Evolutionary conservation across 2,888 invertebrate species (phyloP).

Genomic region (Eristalinus aeneus): DNA sequence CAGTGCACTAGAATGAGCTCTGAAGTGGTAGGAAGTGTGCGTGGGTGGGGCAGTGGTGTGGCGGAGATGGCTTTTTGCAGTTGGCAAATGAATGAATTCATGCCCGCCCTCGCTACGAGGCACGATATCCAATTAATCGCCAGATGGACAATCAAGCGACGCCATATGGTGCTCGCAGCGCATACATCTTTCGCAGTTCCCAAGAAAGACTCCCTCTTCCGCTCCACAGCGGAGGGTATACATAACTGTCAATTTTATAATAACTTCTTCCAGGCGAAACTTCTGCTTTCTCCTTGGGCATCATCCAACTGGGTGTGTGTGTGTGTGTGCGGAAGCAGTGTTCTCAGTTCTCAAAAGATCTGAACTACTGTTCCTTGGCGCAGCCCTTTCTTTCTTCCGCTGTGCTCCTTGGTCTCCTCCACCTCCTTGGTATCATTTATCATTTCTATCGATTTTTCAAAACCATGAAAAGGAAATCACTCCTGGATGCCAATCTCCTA

Average conservation of each 20-base stretch:
- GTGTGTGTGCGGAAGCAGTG: background rate
- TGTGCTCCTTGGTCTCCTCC: background rate
- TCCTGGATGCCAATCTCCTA: slow-evolving; percentile 6
- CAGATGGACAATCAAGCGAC: background rate
- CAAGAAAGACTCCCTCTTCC: background rate
- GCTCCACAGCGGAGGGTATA: background rate
- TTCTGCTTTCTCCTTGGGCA: background rate
- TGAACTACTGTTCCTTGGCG: background rate
- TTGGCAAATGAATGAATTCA: background rate
- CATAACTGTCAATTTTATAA: background rate
- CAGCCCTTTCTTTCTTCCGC: background rate
- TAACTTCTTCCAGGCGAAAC: background rate
- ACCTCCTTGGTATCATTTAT: background rate
- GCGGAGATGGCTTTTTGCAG: background rate
- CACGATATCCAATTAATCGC: background rate
- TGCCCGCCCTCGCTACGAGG: background rate
- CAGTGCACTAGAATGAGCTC: background rate
- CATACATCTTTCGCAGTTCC: background rate
- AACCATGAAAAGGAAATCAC: background rate
- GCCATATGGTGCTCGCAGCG: background rate
- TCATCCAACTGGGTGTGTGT: background rate
- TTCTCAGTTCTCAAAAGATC: background rate
- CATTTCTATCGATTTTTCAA: slow-evolving; percentile 2
- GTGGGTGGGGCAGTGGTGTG: no score
- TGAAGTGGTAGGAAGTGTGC: background rate